Base-by-base conservation (phyloP, 2,888 invertebrate genomes). In the Epirrhoe tristata region DNA sequence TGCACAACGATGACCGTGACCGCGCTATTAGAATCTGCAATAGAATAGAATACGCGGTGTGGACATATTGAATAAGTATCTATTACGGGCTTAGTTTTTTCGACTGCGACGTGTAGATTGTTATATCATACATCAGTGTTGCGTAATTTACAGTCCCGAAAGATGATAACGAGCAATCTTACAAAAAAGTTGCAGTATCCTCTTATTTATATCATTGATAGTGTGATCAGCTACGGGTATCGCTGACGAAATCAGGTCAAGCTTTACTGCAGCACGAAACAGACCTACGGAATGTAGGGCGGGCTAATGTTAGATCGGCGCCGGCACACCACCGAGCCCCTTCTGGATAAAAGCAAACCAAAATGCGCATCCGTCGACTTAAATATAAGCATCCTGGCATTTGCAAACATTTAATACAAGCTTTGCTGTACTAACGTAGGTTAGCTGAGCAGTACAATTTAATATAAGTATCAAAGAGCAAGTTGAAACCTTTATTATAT, bases 221-320 rank as follows among this genome's bases (percentile, higher is more conserved):
- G 69, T 75, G 70, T 71, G 70, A 79, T 82, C 77, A 75, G 72
- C 73, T 63, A 72, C 77, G 74, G 76, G 78, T 74, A 78, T 76
- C 74, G 74, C 24, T 88, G 83, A 78, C 80, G 87, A 88, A 91
- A 92, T 88, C 82, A 76, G 91, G 91, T 90, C 90, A 89, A 84
- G 76, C 80, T 76, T 85, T 83, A 82, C 84, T 83, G 82, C 80
- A 78, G 73, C 78, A 78, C 83, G 82, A 87, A 43, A 43, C 39
- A 43, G 39, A 84, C 86, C 85, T 89, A 76, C 82, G 86, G 89
- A 85, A 91, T 91, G 87, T 89, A 86, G 88, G 88, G 81, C 88
- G 83, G 78, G 86, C 90, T 91, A 91, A 91, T 88, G 87, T 90
- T 92, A 90, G 91, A 85, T 74, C 83, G 75, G 79, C 83, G 81